Evolutionary conservation across 2,113 vertebrate genomes (phyloP).

Genomic region (Atlantisia rogersi): DNA sequence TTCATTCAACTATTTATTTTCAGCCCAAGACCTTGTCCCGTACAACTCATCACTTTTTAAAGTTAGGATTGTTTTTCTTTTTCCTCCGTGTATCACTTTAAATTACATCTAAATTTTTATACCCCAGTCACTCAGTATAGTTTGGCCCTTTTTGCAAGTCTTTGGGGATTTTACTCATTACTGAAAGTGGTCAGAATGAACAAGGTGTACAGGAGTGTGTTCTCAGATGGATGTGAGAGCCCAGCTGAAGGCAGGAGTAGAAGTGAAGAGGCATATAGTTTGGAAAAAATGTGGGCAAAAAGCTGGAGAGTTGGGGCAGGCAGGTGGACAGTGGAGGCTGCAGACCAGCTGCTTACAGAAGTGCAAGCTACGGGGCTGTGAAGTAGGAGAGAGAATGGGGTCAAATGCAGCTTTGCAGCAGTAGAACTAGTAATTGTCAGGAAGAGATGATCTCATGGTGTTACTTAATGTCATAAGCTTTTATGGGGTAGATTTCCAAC

Average conservation of each 20-base stretch:
- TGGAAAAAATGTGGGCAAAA: not conserved
- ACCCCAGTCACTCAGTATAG: not conserved
- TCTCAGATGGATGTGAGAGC: not conserved
- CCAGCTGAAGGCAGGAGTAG: not conserved
- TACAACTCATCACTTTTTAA: not conserved
- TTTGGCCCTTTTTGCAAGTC: not conserved
- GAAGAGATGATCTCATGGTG: not conserved
- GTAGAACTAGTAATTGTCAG: not conserved
- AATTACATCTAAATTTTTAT: not conserved
- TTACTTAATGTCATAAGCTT: not conserved
- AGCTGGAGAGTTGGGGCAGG: not conserved
- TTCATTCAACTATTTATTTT: not conserved
- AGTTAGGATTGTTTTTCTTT: not conserved
- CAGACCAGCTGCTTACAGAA: not conserved
- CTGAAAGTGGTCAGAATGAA: not conserved
- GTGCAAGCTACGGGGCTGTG: not conserved
- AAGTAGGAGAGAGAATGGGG: not conserved
- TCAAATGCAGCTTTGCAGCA: not conserved
- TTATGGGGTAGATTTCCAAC: slow-evolving; percentile 46
- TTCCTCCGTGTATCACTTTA: not conserved
- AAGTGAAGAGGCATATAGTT: not conserved
- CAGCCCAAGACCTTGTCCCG: not conserved
- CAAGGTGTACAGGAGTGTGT: not conserved
- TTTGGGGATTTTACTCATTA: not conserved
- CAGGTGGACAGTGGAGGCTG: not conserved